These are phyloP conservation scores for Atherinomorus stipes DNA, from an alignment of 2,113 vertebrate species.

Conservation along the genomic window DNA sequence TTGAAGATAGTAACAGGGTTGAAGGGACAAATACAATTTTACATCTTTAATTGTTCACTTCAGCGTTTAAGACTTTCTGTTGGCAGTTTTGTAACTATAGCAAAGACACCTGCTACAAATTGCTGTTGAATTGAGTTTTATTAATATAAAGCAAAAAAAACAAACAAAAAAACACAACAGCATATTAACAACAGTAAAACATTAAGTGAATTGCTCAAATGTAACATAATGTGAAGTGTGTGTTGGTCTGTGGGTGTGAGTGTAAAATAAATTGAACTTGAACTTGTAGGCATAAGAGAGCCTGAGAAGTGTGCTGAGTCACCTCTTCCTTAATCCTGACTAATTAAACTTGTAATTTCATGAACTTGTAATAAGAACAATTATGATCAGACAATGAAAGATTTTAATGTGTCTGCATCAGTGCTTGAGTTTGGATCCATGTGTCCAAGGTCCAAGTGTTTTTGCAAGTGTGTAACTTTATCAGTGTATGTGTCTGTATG, in stretches of 20 bases:
- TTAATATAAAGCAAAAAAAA: background rate
- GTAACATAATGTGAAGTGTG: background rate
- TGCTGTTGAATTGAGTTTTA: background rate
- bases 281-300: too few species aligned
- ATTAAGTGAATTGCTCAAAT: background rate
- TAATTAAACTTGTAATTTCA: background rate
- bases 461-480: too few species aligned
- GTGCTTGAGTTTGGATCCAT: too few species aligned
- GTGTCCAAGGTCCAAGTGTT: too few species aligned
- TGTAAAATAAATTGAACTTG: background rate
- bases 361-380: background rate
- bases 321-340: background rate
- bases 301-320: background rate
- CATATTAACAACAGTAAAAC: background rate
- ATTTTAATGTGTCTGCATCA: too few species aligned
- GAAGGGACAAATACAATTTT: background rate
- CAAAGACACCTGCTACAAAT: too few species aligned
- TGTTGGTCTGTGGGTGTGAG: background rate
- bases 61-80: background rate
- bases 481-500: too few species aligned
- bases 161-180: too few species aligned
- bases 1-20: background rate
- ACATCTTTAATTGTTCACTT: background rate
- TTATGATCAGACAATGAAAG: too few species aligned
- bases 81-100: background rate